phyloP scores from a whole-genome alignment of 2,888 invertebrate species.

The Copidosoma aretas region DNA sequence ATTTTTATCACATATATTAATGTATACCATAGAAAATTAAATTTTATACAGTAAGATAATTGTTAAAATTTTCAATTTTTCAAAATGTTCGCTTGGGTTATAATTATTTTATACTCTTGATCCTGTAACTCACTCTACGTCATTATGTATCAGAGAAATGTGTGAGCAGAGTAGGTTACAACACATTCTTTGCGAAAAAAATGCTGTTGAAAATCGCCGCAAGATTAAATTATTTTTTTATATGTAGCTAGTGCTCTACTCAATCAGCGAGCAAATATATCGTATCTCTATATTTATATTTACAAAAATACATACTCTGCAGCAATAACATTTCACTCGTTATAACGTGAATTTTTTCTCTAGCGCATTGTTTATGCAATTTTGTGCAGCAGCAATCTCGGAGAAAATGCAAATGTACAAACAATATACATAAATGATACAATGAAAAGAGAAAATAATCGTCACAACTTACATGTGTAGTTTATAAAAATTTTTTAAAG shows the following conservation, averaged over 20 bases:
- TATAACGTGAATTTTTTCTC: conserved; percentile 31
- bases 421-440: conserved; percentile 32
- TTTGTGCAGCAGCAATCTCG: conserved; percentile 34
- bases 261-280: conserved; percentile 30
- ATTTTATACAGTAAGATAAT: conserved; percentile 29
- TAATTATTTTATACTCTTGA: conserved; percentile 8
- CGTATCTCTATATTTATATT: conserved; percentile 37
- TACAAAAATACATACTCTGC: conserved; percentile 42
- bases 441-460: conserved; percentile 16
- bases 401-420: conserved; percentile 36
- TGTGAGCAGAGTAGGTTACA: conserved; percentile 19
- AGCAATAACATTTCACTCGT: conserved; percentile 37
- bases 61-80: conserved; percentile 26
- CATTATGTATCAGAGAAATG: conserved; percentile 11
- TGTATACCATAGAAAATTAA: conserved; percentile 31
- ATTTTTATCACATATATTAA: conserved; percentile 26
- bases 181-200: conserved; percentile 35
- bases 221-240: conserved; percentile 34
- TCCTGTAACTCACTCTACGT: conserved; percentile 25
- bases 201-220: conserved; percentile 34
- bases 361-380: conserved; percentile 33
- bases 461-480: conserved; percentile 27
- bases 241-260: conserved; percentile 29
- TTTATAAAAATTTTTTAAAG: conserved; percentile 11
- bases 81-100: conserved; percentile 34